A percentile compares a stretch with the other conserved stretches of the same genome.
Evolutionary conservation across 2,113 vertebrate genomes (phyloP).

Genomic region (Hystrix brachyura): DNA sequence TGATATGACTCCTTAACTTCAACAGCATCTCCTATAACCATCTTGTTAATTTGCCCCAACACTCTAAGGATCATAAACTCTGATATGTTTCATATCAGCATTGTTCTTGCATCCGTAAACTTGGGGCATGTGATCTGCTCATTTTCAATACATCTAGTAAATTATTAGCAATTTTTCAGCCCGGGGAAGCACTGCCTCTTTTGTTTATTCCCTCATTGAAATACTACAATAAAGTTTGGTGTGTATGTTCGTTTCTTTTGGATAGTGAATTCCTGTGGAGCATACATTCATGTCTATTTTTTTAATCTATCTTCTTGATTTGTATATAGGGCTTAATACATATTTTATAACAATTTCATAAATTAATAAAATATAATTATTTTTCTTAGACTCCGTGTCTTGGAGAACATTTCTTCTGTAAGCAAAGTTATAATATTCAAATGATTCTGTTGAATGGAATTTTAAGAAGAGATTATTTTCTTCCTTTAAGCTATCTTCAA

Average conservation of each 20-base stretch:
- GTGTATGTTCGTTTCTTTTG: not conserved
- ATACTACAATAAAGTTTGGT: not conserved
- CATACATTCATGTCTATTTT: not conserved
- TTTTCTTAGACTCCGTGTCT: not conserved
- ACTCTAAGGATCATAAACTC: not conserved
- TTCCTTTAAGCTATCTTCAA: not conserved
- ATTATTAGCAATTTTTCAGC: not conserved
- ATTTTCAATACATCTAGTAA: not conserved
- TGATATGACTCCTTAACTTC: not conserved
- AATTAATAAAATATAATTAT: not conserved
- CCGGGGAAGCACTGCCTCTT: not conserved
- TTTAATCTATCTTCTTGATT: not conserved
- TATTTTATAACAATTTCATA: not conserved
- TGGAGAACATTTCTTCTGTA: not conserved
- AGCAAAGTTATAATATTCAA: not conserved
- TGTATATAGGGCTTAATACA: not conserved
- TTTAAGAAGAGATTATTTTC: not conserved
- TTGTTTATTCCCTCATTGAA: not conserved
- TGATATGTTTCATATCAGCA: not conserved
- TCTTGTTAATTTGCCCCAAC: not conserved
- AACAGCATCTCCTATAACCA: not conserved
- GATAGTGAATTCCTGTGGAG: not conserved
- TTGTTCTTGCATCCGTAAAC: not conserved
- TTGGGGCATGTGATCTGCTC: not conserved
- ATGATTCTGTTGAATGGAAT: not conserved